Evolutionary conservation across 2,113 vertebrate species (phyloP), one percentile per base, ranked within the genome.

Genomic region (Deroptyus accipitrinus): DNA sequence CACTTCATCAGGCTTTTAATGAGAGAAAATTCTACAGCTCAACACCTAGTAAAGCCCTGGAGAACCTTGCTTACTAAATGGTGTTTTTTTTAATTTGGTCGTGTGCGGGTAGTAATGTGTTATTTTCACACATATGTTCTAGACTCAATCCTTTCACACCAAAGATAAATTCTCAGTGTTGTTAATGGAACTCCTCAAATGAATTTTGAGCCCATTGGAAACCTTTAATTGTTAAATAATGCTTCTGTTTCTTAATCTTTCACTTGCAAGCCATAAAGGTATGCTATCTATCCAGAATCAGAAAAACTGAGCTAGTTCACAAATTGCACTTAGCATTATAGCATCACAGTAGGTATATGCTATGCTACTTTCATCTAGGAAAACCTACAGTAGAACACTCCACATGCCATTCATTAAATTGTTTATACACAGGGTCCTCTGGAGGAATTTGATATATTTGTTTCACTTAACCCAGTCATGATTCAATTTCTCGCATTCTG

Each of bases 401-500:
- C 17, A 83, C 73, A 51, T 75, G 67, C 67, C 31, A 64, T 93
- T 78, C 17, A 19, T 96, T 96, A 77, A 92, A 94, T 64, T 92
- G 84, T 92, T 96, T 92, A 89, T 88, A 81, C 39, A 48, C 66
- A 66, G 15, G 57, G 63, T 90, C 44, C 92, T 96, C 83, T 33
- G 72, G 73, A 93, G 90, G 57, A 95, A 85, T 81, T 78, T 14
- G 15, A 87, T 94, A 35, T 80, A 88, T 96, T 97, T 96, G 44
- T 81, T 96, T 94, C 87, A 91, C 90, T 97, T 97, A 88, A 75
- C n/a, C 25, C 70, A 86, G 75, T 54, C 55, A 54, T 98, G 92
- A 98, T 98, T 98, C 55, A 88, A 97, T 98, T 97, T 97, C 42
- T 68, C 12, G 5, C 80, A 86, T 92, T 96, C 89, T 92, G 85